Base-by-base conservation (phyloP, 2,113 vertebrate species). In the Gallinago media region DNA sequence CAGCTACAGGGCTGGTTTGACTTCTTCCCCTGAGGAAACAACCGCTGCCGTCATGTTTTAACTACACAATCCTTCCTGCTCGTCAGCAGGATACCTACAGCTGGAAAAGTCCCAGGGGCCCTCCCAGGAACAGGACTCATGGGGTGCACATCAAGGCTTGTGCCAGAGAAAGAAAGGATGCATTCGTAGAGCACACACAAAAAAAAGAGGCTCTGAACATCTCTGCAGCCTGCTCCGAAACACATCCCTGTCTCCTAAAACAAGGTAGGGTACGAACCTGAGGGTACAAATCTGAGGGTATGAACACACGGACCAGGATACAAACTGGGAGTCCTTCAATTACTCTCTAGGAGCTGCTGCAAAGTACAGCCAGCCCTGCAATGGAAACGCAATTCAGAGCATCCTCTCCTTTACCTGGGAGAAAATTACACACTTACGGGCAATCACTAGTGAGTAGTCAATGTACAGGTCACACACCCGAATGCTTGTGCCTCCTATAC, bases 21-120 rank as follows among this genome's bases (percentile, higher is more conserved):
- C 59, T 95, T 49, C 88, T 84, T 88, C 38, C 93, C 96, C 92
- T 4, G 59, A 77, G 90, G 96, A 92, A 85, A 94, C 42, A 90
- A 85, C 90, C 0, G 0, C 88, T 67, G 58, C 91, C 80, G 75
- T 88, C 68, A 32, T 63, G 71, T 77, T 92, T 74, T 38, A 92
- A 86, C 72, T 63, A 75, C 2, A 4, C 70, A 72, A 81, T 77
- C 79, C 79, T 81, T 88, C 82, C 88, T 94, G 82, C 85, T 34
- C 80, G 49, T 85, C 85, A 93, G 96, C 95, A 95, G 68, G 75
- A 88, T 34, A 86, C 29, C 85, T 76, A 67, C 38, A 83, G 82
- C 4, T 92, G 82, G 68, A 86, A 22, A 58, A 92, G 70, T 67
- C 90, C 79, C 40, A 3, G 85, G 66, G 68, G 72, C 66, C 66